Conservation (phyloP, 2,888 invertebrate genomes). For the Eupithecia abbreviata region DNA sequence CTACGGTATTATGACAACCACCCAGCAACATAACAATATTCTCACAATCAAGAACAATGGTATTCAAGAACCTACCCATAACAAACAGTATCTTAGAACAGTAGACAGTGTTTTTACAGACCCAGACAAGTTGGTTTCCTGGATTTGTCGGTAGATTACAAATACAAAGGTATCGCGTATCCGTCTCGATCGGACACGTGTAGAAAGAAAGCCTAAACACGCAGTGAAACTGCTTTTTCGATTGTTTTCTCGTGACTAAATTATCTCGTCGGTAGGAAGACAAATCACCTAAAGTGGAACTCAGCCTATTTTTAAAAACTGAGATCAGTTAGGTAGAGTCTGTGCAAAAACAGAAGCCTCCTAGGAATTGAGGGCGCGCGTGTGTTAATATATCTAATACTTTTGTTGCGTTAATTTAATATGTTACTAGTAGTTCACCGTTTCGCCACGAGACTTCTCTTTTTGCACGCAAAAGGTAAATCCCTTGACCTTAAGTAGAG, state of each 20-base stretch:
- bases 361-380: no score
- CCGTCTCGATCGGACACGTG: conserved; percentile 48
- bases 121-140: conserved; percentile 46
- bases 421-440: no score
- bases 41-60: conserved; percentile 8
- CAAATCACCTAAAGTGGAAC: not conserved
- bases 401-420: no score
- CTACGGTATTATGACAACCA: not conserved
- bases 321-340: not conserved
- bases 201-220: conserved; percentile 26
- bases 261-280: not conserved
- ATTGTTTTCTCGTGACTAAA: not conserved
- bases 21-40: conserved; percentile 3
- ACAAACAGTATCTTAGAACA: conserved; percentile 36
- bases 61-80: not conserved
- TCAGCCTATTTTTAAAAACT: not conserved
- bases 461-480: no score
- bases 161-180: conserved; percentile 7
- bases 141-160: conserved; percentile 38
- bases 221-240: not conserved
- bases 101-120: conserved; percentile 36
- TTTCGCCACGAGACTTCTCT: no score
- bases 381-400: no score
- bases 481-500: no score
- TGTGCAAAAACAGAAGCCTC: no score